Evolutionary conservation across 2,888 invertebrate genomes (phyloP), one percentile per base, ranked within the genome.

Genomic region (Napeogenes sylphis): DNA sequence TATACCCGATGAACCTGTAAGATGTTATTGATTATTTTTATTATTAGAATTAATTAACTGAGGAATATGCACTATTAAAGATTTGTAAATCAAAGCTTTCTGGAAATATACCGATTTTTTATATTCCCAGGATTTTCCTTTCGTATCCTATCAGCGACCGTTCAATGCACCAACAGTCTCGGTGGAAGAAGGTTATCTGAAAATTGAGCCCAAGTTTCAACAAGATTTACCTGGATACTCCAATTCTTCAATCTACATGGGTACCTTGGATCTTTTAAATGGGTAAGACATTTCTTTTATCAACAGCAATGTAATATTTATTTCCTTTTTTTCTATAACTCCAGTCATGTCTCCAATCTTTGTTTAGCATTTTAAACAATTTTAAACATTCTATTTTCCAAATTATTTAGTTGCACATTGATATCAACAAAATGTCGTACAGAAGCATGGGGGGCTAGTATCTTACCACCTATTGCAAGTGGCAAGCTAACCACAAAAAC

Each of bases 401-500:
- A 55, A 47, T 13, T 30, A 63, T 66, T 3, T 69, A 85, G 85
- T 0, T 86, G 86, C 58, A 86, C 85, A 12, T 63, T 65, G 81
- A 93, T 63, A 12, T 63, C 65, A 30, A 59, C 69, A 0, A 68
- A 66, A 33, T 73, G 73, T 45, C 63, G 61, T 5, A 45, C 57
- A 5, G 67, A 64, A 21, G 67, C 72, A 32, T 68, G 64, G 67
- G 73, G 73, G 0, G 68, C 87, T 33, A 84, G 91, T 64, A 94
- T 95, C 56, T 75, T 95, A 55, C 95, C 95, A 0, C 95, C 95
- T 0, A 83, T 95, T 4, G 85, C 92, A 38, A 94, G 94, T 2
- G 93, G 93, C 0, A 90, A 92, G 58, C 73, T 96, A 13, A 92
- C 90, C 47, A 93, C 94, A 2, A 93, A 91, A 71, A 83, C 82